Evolutionary conservation across 2,113 vertebrate species (phyloP), one percentile per base, ranked within the genome.

Genomic region (Edolisoma coerulescens): DNA sequence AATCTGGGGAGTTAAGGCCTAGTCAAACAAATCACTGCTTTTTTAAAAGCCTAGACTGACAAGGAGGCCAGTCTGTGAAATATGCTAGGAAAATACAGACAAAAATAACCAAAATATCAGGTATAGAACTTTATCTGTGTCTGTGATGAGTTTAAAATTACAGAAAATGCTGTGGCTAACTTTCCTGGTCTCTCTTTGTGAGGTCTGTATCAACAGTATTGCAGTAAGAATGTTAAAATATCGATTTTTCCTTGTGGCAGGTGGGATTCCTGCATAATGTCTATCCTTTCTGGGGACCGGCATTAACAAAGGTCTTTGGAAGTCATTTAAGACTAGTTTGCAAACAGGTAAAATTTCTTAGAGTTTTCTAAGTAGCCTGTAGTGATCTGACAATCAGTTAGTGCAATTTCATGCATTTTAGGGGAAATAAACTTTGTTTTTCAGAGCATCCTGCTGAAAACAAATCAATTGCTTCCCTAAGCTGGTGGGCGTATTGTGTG

Each of bases 351-450:
- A 96, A 91, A 94, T 94, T 92, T 89, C 82, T 94, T 73, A 32
- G 88, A 33, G 65, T 94, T 95, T 94, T 79, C 3, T 32, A 87
- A 94, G 81, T 79, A 84, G 84, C 27, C 69, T 73, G 47, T 90
- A 88, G 87, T 84, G 60, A 65, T 88, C 82, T 96, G 90, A 93
- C 89, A 94, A 84, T 97, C 92, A 83, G 80, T 96, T 94, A 97
- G 91, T 97, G 93, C 90, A 23, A 96, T 95, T 97, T 97, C 93
- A 95, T 6, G 26, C 44, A 49, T 96, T 90, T 93, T 74, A 88
- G 47, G 35, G 79, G 65, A 94, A 88, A 82, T 90, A 95, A 94
- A 84, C 78, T 47, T 95, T 80, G 73, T 65, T 97, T 95, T 89
- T 85, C 28, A 16, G 67, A 84, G 71, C 84, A 94, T 93, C 86